phyloP scores from a whole-genome alignment of 2,113 vertebrate species.

The Poecilia latipinna region DNA sequence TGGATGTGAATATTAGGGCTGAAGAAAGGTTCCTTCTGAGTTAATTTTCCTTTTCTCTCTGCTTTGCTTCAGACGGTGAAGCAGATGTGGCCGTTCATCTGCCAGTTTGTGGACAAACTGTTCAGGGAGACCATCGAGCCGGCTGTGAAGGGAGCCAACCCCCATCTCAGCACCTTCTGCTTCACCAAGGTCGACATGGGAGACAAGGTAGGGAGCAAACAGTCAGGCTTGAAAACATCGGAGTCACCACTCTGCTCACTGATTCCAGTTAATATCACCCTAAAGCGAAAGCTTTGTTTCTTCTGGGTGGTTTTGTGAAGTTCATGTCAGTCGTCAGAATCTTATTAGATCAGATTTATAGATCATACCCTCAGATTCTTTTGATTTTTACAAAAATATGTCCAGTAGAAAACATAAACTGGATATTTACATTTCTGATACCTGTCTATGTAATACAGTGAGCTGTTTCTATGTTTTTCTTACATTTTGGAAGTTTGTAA shows the following conservation, averaged over 20 bases:
- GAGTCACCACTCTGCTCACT: no score
- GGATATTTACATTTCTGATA: background rate
- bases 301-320: no score
- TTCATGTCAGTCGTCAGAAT: no score
- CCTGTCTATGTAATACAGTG: background rate
- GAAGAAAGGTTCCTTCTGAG: background rate
- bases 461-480: no score
- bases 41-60: background rate
- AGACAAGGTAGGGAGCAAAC: slow-evolving; percentile 83
- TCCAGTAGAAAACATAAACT: background rate
- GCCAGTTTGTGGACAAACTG: slow-evolving; percentile 95
- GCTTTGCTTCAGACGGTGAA: slow-evolving; percentile 88
- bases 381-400: no score
- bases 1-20: background rate
- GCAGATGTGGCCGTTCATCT: slow-evolving; percentile 98
- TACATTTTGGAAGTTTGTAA: no score
- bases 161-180: slow-evolving; percentile 91
- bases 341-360: no score
- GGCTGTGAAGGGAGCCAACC: slow-evolving; percentile 89
- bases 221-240: no score
- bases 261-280: no score
- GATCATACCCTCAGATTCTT: no score
- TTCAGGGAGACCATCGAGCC: slow-evolving; percentile 96
- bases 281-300: no score
- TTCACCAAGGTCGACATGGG: slow-evolving; percentile 96